These are phyloP conservation scores for Cebus imitator DNA, from an alignment of 2,113 vertebrate species.

Conservation along the genomic window DNA sequence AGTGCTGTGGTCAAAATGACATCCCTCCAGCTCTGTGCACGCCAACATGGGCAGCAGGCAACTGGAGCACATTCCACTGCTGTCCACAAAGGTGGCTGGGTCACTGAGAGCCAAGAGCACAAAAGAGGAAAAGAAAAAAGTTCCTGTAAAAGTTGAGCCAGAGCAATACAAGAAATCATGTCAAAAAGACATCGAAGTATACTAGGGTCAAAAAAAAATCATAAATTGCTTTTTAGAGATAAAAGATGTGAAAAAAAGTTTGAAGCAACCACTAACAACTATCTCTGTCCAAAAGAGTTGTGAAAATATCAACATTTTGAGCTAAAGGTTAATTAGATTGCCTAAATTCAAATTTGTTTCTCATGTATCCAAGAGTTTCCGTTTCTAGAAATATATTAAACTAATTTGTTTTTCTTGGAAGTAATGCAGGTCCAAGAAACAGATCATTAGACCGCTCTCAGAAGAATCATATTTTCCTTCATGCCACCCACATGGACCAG, in stretches of 20 bases:
- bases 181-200: neutral
- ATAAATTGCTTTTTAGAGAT: neutral
- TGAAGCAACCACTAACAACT: neutral
- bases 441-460: fast-evolving
- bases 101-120: neutral
- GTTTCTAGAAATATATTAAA: slow-evolving; percentile 18
- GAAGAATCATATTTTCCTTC: neutral
- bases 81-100: fast-evolving
- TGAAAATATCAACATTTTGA: slow-evolving; percentile 8
- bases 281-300: neutral
- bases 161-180: neutral
- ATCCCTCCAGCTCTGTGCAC: too few relatives aligned
- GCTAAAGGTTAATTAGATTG: slow-evolving; percentile 30
- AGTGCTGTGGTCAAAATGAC: too few relatives aligned
- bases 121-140: neutral
- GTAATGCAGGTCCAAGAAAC: neutral
- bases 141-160: neutral
- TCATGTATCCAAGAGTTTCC: neutral
- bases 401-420: neutral
- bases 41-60: fast-evolving
- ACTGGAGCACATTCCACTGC: fast-evolving
- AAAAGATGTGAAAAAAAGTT: neutral
- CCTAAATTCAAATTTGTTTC: slow-evolving; percentile 31
- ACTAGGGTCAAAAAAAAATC: neutral
- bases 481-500: fast-evolving